Evolutionary conservation across 1,140 invertebrate genomes (phyloP), one percentile per base, ranked within the genome.

Genomic region (Drosophila melanica): DNA sequence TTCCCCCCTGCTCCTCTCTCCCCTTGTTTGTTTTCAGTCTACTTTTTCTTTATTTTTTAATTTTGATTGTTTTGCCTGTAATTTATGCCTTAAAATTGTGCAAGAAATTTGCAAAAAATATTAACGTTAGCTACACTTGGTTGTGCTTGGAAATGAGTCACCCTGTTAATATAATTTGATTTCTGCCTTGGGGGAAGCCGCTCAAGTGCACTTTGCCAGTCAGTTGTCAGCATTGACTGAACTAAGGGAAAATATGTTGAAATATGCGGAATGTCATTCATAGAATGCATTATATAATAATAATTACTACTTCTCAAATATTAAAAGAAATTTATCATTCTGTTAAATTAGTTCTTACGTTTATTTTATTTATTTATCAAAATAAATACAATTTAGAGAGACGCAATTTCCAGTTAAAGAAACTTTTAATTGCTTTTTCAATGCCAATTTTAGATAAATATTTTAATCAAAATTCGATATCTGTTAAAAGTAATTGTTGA

Each of bases 1-100:
- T 8, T 35, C 30, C 8, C 16, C 3, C 10, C 27, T 30, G 20
- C 20, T 4, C 20, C 20, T 0, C 20, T 23, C 33, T 35, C 9
- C 8, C 10, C 27, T 30, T 41, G 53, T 6, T 45, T n/a, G n/a
- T n/a, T 47, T 16, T 33, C 27, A 23, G 11, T 27, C 9, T 37
- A 33, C 20, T 23, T 55, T 10, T 11, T 44, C 20, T 58, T 16
- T 16, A 14, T 41, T 37, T 67, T 84, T 75, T 74, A 79, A 78
- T 80, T 89, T 72, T 51, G 53, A 67, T 73, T 77, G 74, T 79
- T 59, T 59, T 39, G 51, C 35, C 3, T 58, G 85, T 84, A 89
- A 87, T 87, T 87, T 87, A 89, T 89, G 84, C 72, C 65, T 68
- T 77, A 72, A 58, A 87, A 68, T 89, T 87, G 84, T 87, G 84